Evolutionary conservation across 2,113 vertebrate genomes (phyloP).

Genomic region (Apistogramma diplotaenia): DNA sequence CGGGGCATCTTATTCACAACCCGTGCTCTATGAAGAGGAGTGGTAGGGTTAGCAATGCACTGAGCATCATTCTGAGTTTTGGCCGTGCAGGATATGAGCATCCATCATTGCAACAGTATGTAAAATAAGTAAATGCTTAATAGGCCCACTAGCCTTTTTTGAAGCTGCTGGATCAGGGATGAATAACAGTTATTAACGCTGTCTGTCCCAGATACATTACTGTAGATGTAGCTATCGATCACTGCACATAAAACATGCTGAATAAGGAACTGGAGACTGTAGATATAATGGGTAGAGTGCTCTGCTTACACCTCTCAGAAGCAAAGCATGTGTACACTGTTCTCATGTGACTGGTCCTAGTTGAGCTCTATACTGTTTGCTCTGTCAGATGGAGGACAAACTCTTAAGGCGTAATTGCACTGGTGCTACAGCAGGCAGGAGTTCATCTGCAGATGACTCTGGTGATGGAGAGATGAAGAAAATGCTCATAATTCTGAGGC

Average conservation of each 20-base stretch:
- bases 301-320: conserved; percentile 8
- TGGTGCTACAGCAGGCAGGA: background rate
- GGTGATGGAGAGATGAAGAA: conserved; percentile 11
- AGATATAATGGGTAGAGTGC: background rate
- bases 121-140: background rate
- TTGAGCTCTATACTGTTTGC: conserved; percentile 5
- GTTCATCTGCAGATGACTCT: conserved; percentile 20
- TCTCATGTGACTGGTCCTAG: background rate
- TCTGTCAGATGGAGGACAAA: background rate
- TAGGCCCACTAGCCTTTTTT: background rate
- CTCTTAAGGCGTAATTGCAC: background rate
- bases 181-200: background rate
- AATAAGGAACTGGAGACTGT: background rate
- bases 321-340: background rate
- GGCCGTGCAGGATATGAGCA: background rate
- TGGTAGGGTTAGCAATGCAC: too few species aligned
- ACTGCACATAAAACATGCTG: background rate
- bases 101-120: background rate
- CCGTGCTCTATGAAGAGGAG: too few species aligned
- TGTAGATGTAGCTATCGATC: conserved; percentile 1
- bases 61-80: background rate
- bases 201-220: conserved; percentile 9
- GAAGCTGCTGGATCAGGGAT: background rate
- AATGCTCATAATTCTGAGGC: conserved; percentile 30
- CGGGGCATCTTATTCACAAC: too few species aligned